Evolutionary conservation across 2,888 invertebrate genomes (phyloP), one percentile per base, ranked within the genome.

Genomic region (Rhingia campestris): DNA sequence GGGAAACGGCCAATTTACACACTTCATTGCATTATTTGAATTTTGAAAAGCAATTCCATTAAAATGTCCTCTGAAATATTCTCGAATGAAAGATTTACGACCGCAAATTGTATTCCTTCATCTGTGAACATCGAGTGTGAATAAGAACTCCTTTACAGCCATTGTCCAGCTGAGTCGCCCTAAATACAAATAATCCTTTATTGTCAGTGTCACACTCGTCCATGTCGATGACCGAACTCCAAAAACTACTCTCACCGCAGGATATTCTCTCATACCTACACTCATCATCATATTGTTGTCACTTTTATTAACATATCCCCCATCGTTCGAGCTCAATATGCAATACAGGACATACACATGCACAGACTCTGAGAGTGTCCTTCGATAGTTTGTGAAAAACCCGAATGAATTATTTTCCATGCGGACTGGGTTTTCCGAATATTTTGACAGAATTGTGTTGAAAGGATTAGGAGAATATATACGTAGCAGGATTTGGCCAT

Each of bases 391-490:
- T 22, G 22, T 22, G 12, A 54, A 67, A 10, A 35, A 22, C 22
- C 22, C 32, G 58, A 61, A 80, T 73, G 67, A 80, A 73, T 67
- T 80, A 74, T 74, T 61, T 73, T 47, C 73, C 22, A 63, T 45
- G 54, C 53, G 53, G 39, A 66, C 59, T 66, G 33, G 12, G 74
- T 39, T 49, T 39, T 51, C 43, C n/a, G 59, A 74, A 73, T 80
- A 67, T 73, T 70, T 58, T 70, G 70, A 70, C 59, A 70, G 41
- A 39, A 58, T 43, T 81, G 58, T 64, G 63, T 53, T 75, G 51
- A 81, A 81, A 81, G 81, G 80, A 80, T 80, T 70, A 81, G 12
- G 45, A 47, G 70, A 70, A 39, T 63, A 69, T 37, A 56, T 61
- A 72, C 69, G 69, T 69, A 74, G 47, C 49, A 66, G 35, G 56